Evolutionary conservation across 2,888 invertebrate genomes (phyloP).

Genomic region (Aelia acuminata): DNA sequence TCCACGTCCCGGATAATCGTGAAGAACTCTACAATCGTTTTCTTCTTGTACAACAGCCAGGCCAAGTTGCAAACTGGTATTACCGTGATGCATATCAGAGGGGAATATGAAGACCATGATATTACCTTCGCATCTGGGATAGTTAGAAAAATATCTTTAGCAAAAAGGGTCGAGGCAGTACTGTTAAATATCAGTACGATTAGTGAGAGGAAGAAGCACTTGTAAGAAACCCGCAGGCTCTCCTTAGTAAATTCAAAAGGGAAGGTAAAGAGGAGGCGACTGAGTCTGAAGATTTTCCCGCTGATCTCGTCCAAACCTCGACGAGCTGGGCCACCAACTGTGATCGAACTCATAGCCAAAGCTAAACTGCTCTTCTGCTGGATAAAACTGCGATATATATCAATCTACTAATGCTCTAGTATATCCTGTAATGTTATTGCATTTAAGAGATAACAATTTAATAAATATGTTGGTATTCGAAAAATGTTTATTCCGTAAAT

Average conservation of each 20-base stretch:
- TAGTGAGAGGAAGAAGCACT: neutral
- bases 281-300: neutral
- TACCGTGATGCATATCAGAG: neutral
- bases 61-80: neutral
- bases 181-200: neutral
- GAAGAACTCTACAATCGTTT: neutral
- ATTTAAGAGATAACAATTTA: neutral
- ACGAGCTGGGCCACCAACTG: neutral
- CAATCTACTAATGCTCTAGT: neutral
- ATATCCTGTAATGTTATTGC: neutral
- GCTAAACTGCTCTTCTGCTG: neutral
- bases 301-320: neutral
- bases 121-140: neutral
- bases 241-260: neutral
- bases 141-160: neutral
- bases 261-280: neutral
- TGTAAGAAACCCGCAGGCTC: neutral
- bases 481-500: neutral
- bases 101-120: neutral
- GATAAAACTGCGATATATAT: neutral
- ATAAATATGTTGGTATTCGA: neutral
- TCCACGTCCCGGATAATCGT: neutral
- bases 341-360: neutral
- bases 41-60: neutral
- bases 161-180: neutral